Evolutionary conservation across 2,888 invertebrate genomes (phyloP), one percentile per base, ranked within the genome.

Genomic region (Diadegma fenestrale): DNA sequence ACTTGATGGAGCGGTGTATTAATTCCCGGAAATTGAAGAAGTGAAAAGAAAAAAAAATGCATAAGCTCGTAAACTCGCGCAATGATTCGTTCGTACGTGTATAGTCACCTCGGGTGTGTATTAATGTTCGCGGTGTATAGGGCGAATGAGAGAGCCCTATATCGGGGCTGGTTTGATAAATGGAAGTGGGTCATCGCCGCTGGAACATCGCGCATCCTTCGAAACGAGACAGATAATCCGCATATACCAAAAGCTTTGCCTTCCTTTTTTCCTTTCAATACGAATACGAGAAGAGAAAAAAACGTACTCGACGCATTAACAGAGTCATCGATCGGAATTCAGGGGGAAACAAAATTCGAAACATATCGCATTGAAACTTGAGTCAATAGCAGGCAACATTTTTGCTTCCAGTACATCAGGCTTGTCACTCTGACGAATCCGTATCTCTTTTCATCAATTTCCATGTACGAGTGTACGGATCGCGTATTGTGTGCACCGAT

Each of bases 131-230:
- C 19, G 19, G 51, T 17, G 43, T 64, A 51, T 14, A 22, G 19
- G 51, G 73, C 37, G 66, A 77, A 51, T 37, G 71, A 75, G 48
- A 43, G 78, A 41, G 71, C 19, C 76, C 76, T 72, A 77, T 71
- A 80, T 80, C 64, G 66, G 45, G 79, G 80, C 41, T 58, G 61
- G 76, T 66, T 80, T 85, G 82, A 85, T 80, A 76, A 82, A 85
- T 80, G 82, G 77, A 85, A 82, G 82, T 85, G 76, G 85, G 85
- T 80, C 85, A 85, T 82, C 64, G 45, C 22, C 66, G 72, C 45
- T 66, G 78, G 66, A 45, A 78, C 61, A 76, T 76, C 48, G 48
- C 22, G 51, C 72, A 48, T 51, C 58, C 64, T 54, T 64, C 63
- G 54, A 76, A 83, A 30, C 37, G 58, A 61, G 45, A 73, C 68